Conservation (phyloP, 2,888 invertebrate genomes). For the Leucozona laternaria region DNA sequence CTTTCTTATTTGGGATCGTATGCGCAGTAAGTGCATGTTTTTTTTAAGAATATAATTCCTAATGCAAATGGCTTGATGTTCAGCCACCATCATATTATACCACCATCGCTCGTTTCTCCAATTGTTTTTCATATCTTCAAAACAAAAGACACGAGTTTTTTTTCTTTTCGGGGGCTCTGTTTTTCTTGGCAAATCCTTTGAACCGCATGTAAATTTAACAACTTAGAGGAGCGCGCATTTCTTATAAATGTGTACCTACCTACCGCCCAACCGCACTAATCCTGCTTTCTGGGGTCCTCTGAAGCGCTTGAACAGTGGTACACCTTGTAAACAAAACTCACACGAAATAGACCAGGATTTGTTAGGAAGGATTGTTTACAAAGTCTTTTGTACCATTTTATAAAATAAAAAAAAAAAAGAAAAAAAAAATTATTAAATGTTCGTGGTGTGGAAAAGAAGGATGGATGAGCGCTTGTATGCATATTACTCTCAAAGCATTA, state of each 20-base stretch:
- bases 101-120: slow-evolving; percentile 13
- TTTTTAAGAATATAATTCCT: slow-evolving; percentile 39
- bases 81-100: slow-evolving; percentile 10
- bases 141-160: slow-evolving; percentile 54
- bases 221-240: slow-evolving; percentile 58
- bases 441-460: slow-evolving; percentile 32
- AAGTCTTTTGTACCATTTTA: slow-evolving; percentile 59
- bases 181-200: slow-evolving; percentile 56
- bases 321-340: slow-evolving; percentile 63
- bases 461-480: slow-evolving; percentile 43
- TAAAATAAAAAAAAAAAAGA: slow-evolving; percentile 9
- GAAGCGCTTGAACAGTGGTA: slow-evolving; percentile 32
- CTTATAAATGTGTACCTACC: slow-evolving; percentile 26
- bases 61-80: slow-evolving; percentile 41
- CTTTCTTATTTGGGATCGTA: slow-evolving; percentile 48
- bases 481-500: slow-evolving; percentile 40
- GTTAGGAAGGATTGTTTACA: slow-evolving; percentile 65
- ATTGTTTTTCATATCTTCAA: slow-evolving; percentile 50
- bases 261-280: slow-evolving; percentile 37
- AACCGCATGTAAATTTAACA: slow-evolving; percentile 71
- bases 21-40: slow-evolving; percentile 48
- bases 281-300: slow-evolving; percentile 47
- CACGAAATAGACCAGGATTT: slow-evolving; percentile 61
- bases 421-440: slow-evolving; percentile 19
- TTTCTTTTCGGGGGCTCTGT: slow-evolving; percentile 20